phyloP scores from a whole-genome alignment of 2,113 vertebrate genomes.

The Dermatemys mawii region DNA sequence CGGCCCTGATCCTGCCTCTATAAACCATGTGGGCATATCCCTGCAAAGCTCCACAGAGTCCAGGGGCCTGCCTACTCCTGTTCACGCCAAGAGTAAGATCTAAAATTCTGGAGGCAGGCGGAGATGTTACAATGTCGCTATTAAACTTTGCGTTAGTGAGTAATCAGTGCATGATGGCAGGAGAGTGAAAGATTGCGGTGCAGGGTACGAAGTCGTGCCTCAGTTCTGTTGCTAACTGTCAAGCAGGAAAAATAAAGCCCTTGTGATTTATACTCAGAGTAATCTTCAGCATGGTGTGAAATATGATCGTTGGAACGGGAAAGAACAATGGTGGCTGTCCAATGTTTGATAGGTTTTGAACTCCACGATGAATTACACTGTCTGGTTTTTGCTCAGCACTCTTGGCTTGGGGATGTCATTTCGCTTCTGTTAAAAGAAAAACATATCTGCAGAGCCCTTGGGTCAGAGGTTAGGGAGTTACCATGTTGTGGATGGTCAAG shows the following conservation, averaged over 20 bases:
- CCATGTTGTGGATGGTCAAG: constrained; percentile 31
- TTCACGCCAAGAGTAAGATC: neutral
- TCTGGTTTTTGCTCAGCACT: constrained; percentile 35
- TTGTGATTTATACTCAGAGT: constrained; percentile 46
- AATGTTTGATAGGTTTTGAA: constrained; percentile 50
- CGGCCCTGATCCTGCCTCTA: neutral
- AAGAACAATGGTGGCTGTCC: constrained; percentile 62
- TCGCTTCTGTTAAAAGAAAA: constrained; percentile 12
- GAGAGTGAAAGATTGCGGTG: neutral
- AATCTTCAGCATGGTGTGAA: constrained; percentile 61
- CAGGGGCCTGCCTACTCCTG: neutral
- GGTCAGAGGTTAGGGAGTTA: constrained; percentile 33
- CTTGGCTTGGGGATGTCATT: constrained; percentile 64
- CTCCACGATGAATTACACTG: constrained; percentile 54
- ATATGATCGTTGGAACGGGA: constrained; percentile 44
- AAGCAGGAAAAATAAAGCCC: constrained; percentile 59
- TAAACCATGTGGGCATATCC: neutral
- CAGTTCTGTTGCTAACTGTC: constrained; percentile 8
- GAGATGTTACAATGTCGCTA: rapidly evolving
- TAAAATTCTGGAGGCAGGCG: rapidly evolving
- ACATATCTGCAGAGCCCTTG: neutral
- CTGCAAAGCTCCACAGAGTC: neutral
- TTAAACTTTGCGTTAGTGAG: neutral
- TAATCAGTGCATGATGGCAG: neutral
- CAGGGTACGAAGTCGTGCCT: constrained; percentile 35